Conservation (phyloP, 2,113 vertebrate genomes). For the Setophaga kirtlandii region DNA sequence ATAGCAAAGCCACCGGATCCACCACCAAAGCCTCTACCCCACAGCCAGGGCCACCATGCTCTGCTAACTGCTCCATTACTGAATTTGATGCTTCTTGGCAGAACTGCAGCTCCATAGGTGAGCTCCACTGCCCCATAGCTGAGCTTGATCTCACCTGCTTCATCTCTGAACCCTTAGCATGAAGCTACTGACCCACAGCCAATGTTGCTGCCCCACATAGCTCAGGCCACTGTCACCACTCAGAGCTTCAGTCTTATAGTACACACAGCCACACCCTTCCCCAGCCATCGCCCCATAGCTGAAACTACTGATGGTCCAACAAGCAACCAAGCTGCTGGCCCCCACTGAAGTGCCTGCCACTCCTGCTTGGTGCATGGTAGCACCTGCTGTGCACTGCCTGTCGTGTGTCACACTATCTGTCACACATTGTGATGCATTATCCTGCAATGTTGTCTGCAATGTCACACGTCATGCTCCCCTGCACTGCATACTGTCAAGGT, state of each 20-base stretch:
- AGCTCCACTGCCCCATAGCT: not conserved
- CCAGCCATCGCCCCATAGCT: not conserved
- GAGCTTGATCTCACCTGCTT: not conserved
- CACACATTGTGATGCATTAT: not conserved
- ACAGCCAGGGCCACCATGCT: not conserved
- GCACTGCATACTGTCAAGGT: accelerated
- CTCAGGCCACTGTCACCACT: not conserved
- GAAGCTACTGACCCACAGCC: not conserved
- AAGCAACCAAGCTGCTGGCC: accelerated
- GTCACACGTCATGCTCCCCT: not conserved
- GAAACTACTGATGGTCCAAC: not conserved
- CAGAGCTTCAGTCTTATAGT: not conserved
- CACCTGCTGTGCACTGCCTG: not conserved
- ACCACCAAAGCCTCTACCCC: not conserved
- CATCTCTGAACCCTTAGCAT: not conserved
- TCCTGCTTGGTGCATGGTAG: accelerated
- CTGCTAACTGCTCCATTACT: not conserved
- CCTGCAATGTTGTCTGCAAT: not conserved
- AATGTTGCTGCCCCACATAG: accelerated
- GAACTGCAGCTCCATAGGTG: not conserved
- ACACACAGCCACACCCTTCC: not conserved
- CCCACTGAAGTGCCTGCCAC: accelerated
- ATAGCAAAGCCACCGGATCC: not conserved
- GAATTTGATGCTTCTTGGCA: not conserved
- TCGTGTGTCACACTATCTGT: accelerated